Evolutionary conservation across 1,140 invertebrate genomes (phyloP).

Genomic region (Vanessa atalanta): DNA sequence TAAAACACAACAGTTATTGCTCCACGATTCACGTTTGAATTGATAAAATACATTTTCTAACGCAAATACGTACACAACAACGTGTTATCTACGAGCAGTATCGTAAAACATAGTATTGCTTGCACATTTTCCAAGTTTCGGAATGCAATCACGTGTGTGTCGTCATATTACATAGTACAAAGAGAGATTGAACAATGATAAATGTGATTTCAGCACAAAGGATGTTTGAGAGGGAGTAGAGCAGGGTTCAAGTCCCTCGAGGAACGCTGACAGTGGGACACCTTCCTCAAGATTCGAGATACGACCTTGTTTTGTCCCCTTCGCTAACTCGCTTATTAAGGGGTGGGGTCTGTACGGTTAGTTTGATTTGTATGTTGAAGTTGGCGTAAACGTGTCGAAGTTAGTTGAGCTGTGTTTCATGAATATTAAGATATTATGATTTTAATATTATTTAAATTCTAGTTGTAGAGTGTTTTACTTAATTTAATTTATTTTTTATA

Average conservation of each 20-base stretch:
- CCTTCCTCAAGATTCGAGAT: constrained; percentile 53
- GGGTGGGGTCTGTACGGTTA: constrained; percentile 15
- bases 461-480: no score
- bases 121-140: neutral
- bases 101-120: neutral
- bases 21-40: constrained; percentile 35
- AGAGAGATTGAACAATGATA: constrained; percentile 51
- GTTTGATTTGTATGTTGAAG: constrained; percentile 25
- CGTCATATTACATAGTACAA: constrained; percentile 36
- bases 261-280: constrained; percentile 36
- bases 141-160: constrained; percentile 19
- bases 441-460: neutral
- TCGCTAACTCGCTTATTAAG: constrained; percentile 39
- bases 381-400: constrained; percentile 9
- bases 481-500: no score
- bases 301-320: constrained; percentile 57
- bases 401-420: neutral
- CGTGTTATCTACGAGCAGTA: constrained; percentile 2
- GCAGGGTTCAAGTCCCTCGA: constrained; percentile 27
- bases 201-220: constrained; percentile 62
- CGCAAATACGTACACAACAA: constrained; percentile 2
- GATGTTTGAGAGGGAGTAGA: constrained; percentile 30
- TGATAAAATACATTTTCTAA: constrained; percentile 42
- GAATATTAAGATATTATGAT: neutral
- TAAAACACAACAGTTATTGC: constrained; percentile 45